phyloP scores from a whole-genome alignment of 2,888 invertebrate genomes.

The Invenusta paracnida region DNA sequence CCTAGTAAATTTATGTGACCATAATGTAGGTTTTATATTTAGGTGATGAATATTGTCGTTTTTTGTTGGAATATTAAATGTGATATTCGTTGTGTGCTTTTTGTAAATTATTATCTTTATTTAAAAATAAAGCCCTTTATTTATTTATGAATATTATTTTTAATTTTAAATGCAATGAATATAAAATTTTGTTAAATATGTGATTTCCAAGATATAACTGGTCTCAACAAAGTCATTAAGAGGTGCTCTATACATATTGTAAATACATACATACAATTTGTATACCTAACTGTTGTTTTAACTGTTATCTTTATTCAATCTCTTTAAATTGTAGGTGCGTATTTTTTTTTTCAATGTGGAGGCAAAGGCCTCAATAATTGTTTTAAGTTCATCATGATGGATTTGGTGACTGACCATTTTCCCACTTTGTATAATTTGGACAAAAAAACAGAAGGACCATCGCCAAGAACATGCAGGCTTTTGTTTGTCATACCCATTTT shows the following conservation, averaged over 20 bases:
- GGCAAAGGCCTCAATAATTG: not conserved
- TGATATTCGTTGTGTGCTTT: no score
- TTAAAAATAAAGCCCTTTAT: no score
- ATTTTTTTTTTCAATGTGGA: not conserved
- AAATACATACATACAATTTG: not conserved
- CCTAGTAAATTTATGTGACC: not conserved
- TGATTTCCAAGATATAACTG: no score
- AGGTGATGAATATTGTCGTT: no score
- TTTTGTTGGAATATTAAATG: no score
- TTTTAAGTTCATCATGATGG: not conserved
- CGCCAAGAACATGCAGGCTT: not conserved
- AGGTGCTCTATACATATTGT: no score
- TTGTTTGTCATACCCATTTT: not conserved
- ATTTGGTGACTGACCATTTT: not conserved
- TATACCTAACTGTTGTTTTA: not conserved
- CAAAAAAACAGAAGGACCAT: not conserved
- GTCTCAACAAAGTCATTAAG: no score
- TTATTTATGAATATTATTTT: no score
- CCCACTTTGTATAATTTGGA: not conserved
- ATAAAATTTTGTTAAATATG: no score
- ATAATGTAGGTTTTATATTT: not conserved
- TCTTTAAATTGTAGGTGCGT: not conserved
- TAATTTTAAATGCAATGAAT: no score
- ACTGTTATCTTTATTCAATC: not conserved
- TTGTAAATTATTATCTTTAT: no score